Percentiles rank a stretch among this genome's conserved stretches.
Evolutionary conservation across 1,140 invertebrate species (phyloP).

Genomic region (Hetaerina americana): DNA sequence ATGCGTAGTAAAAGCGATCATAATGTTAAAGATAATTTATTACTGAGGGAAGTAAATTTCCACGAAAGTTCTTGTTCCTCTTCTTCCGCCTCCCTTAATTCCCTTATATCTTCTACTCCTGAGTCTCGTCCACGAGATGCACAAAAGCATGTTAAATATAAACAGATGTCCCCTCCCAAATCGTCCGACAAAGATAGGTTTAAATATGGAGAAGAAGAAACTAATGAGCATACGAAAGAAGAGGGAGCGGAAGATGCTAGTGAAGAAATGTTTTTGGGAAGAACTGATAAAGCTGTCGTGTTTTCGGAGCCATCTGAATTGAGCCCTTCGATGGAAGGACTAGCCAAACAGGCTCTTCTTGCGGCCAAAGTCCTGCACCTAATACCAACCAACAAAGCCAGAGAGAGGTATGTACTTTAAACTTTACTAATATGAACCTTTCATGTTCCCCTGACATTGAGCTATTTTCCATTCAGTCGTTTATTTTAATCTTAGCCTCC

Average conservation of each 20-base stretch:
- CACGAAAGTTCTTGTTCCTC: background rate
- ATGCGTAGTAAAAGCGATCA: background rate
- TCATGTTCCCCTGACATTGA: too few species aligned
- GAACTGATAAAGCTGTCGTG: background rate
- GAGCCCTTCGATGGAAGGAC: constrained; percentile 45
- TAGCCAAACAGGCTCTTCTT: constrained; percentile 55
- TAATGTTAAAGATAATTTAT: background rate
- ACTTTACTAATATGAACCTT: too few species aligned
- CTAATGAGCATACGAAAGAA: too few species aligned
- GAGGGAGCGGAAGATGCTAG: background rate
- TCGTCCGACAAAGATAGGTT: too few species aligned
- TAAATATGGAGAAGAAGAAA: too few species aligned
- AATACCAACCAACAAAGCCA: constrained; percentile 62
- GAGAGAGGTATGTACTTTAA: constrained; percentile 52
- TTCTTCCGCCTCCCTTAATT: background rate
- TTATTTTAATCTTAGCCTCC: too few species aligned
- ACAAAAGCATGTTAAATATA: too few species aligned
- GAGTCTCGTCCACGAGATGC: too few species aligned
- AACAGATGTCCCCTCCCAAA: too few species aligned
- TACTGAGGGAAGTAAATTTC: background rate
- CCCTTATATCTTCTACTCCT: background rate
- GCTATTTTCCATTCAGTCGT: too few species aligned
- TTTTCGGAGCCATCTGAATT: background rate
- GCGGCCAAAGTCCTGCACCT: constrained; percentile 64
- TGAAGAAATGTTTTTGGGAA: background rate